phyloP scores from a whole-genome alignment of 2,797 vertebrate species.

The Sciurus carolinensis region DNA sequence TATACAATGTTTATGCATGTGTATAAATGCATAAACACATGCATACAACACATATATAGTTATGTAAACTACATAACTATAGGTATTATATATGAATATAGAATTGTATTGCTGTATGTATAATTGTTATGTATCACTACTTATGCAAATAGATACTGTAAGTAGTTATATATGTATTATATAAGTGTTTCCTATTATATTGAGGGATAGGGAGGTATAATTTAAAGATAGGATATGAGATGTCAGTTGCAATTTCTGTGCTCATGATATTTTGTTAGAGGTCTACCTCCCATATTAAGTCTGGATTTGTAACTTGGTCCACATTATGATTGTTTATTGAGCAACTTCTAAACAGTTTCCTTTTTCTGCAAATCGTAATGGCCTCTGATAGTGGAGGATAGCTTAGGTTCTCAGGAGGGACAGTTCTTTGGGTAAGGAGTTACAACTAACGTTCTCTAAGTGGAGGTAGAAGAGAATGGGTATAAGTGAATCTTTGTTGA shows the following conservation, averaged over 20 bases:
- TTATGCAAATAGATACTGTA: neutral
- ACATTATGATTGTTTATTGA: neutral
- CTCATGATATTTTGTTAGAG: neutral
- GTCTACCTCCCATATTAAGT: rapidly evolving
- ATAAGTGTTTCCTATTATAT: too few species aligned
- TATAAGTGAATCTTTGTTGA: neutral
- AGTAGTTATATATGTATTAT: neutral
- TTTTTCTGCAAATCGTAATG: neutral
- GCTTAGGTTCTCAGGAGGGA: neutral
- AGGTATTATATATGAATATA: neutral
- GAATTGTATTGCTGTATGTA: neutral
- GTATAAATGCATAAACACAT: too few species aligned
- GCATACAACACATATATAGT: too few species aligned
- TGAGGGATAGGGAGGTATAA: neutral
- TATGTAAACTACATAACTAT: neutral
- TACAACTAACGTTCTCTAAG: neutral
- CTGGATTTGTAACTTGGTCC: neutral
- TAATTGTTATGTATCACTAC: too few species aligned
- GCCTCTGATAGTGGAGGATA: neutral
- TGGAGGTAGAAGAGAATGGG: neutral
- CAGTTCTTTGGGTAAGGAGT: neutral
- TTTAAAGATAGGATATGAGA: neutral
- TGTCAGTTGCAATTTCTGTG: neutral
- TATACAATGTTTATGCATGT: too few species aligned
- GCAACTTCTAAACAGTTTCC: neutral